Conservation (phyloP, 1,140 invertebrate genomes). For the Anastatus disparis region DNA sequence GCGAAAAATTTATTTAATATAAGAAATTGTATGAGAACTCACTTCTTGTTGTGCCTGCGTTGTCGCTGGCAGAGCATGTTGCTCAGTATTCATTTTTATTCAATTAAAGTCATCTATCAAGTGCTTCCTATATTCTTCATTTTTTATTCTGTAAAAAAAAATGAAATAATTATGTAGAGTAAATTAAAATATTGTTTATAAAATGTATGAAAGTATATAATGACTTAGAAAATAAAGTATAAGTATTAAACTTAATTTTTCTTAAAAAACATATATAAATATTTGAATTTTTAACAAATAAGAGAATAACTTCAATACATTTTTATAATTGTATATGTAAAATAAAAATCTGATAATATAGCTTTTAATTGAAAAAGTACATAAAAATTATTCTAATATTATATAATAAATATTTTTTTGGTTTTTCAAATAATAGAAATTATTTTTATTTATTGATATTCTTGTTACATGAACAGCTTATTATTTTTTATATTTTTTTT, state of each 20-base stretch:
- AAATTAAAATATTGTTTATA: not conserved
- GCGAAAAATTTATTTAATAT: conserved; percentile 38
- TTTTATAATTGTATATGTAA: not conserved
- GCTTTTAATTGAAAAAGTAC: too few species aligned
- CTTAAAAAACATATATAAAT: too few species aligned
- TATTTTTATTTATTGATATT: too few species aligned
- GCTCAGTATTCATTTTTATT: conserved; percentile 67
- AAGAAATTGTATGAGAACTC: conserved; percentile 41
- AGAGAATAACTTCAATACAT: too few species aligned
- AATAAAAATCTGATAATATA: too few species aligned
- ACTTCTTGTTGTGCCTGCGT: conserved; percentile 67
- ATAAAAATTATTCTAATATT: too few species aligned
- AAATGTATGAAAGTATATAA: not conserved
- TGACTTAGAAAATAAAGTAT: not conserved
- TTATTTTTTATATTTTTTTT: too few species aligned
- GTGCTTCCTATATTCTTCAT: conserved; percentile 54
- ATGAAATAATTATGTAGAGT: not conserved
- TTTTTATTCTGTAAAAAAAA: conserved; percentile 56
- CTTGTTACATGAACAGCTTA: too few species aligned
- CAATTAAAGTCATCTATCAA: conserved; percentile 55
- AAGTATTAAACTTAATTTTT: not conserved
- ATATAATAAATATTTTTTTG: too few species aligned
- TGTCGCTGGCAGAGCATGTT: conserved; percentile 66
- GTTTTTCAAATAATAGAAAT: too few species aligned
- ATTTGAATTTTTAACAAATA: not conserved